These are phyloP conservation scores for Halichoeres trimaculatus DNA, from an alignment of 2,113 vertebrate genomes.

Conservation along the genomic window DNA sequence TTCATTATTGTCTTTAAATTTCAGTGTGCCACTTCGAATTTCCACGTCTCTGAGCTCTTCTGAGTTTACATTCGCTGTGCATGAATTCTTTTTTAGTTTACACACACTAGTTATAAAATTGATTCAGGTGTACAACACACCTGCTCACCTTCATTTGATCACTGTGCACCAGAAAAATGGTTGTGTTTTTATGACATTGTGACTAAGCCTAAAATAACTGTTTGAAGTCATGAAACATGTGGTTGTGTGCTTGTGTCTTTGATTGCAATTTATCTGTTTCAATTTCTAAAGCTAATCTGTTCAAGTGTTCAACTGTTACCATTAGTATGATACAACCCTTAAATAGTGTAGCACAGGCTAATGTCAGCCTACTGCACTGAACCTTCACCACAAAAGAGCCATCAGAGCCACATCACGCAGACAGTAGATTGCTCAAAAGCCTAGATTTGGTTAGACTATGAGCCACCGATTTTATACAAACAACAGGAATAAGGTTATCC, in stretches of 20 bases:
- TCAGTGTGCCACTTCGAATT: conserved; percentile 1
- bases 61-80: background rate
- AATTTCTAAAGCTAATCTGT: background rate
- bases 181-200: conserved; percentile 6
- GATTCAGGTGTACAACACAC: background rate
- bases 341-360: background rate
- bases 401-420: background rate
- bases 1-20: conserved; percentile 6
- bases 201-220: background rate
- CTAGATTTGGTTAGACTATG: background rate
- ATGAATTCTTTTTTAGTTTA: background rate
- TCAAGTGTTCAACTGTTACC: background rate
- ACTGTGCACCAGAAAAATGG: background rate
- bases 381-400: background rate
- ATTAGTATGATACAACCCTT: background rate
- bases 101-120: background rate
- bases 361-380: background rate
- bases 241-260: background rate
- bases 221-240: background rate
- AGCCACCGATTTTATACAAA: conserved; percentile 16
- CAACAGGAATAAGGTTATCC: background rate
- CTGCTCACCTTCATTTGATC: background rate
- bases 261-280: background rate
- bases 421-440: conserved; percentile 7
- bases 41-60: background rate